phyloP scores from a whole-genome alignment of 2,888 invertebrate species.

The Lycocerus yunnanus region DNA sequence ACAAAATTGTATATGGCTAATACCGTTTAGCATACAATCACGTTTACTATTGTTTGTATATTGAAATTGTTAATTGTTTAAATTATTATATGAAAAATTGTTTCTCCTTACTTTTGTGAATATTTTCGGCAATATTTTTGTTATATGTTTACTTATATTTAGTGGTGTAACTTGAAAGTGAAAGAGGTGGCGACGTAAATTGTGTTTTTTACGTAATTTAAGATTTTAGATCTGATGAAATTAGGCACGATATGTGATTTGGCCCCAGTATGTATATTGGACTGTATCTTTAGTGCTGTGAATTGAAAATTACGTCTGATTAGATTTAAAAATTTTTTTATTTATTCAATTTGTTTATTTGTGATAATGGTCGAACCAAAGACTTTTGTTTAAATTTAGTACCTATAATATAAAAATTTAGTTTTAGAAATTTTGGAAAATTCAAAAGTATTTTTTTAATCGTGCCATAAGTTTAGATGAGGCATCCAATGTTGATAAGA shows the following conservation, averaged over 20 bases:
- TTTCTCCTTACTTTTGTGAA: neutral
- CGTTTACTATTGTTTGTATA: neutral
- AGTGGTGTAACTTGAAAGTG: conserved; percentile 12
- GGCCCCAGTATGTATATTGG: conserved; percentile 42
- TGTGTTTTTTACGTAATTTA: conserved; percentile 17
- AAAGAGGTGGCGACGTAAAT: conserved; percentile 12
- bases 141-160: neutral
- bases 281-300: conserved; percentile 58
- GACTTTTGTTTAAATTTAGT: conserved; percentile 38
- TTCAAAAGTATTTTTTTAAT: conserved; percentile 42
- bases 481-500: conserved; percentile 40
- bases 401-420: conserved; percentile 24
- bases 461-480: conserved; percentile 40
- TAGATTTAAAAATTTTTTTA: conserved; percentile 51
- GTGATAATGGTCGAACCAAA: conserved; percentile 57
- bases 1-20: neutral
- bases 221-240: conserved; percentile 29
- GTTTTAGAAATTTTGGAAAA: conserved; percentile 34
- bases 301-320: conserved; percentile 52
- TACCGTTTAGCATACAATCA: neutral
- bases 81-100: neutral
- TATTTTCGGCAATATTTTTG: neutral
- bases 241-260: conserved; percentile 33
- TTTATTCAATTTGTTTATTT: conserved; percentile 45
- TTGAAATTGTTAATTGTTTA: neutral